Evolutionary conservation across 2,888 invertebrate species (phyloP).

Genomic region (Cerastis leucographa): DNA sequence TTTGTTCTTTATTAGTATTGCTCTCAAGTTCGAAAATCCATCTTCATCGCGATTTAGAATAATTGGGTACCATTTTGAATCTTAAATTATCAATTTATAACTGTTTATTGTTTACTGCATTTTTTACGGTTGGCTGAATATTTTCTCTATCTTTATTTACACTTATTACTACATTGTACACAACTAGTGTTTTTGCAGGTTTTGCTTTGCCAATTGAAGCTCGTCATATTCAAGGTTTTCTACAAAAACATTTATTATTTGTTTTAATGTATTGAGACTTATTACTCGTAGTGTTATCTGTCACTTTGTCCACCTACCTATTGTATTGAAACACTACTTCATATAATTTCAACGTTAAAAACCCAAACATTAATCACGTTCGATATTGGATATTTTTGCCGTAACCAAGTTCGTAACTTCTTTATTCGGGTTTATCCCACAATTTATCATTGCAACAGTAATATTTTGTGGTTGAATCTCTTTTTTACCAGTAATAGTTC

Average conservation of each 20-base stretch:
- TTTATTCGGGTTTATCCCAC: conserved; percentile 42
- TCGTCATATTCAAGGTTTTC: conserved; percentile 37
- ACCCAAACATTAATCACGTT: conserved; percentile 31
- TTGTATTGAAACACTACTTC: conserved; percentile 15
- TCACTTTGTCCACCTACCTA: conserved; percentile 25
- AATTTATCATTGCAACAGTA: conserved; percentile 44
- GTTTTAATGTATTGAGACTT: conserved; percentile 27
- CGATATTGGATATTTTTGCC: conserved; percentile 9
- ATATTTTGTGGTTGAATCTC: conserved; percentile 70
- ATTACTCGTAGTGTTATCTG: conserved; percentile 28
- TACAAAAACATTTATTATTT: conserved; percentile 40
- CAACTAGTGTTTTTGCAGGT: conserved; percentile 8
- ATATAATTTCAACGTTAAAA: background rate
- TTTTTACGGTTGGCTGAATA: conserved; percentile 18
- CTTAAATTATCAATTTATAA: conserved; percentile 28
- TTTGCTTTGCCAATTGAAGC: conserved; percentile 20
- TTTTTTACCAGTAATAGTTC: conserved; percentile 70
- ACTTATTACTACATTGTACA: conserved; percentile 29
- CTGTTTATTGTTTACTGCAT: conserved; percentile 25
- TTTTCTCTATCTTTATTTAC: conserved; percentile 24
- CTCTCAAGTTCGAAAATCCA: conserved; percentile 50
- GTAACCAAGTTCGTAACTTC: conserved; percentile 16
- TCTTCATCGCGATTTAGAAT: conserved; percentile 16
- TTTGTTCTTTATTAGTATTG: conserved; percentile 47
- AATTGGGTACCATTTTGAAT: conserved; percentile 29